phyloP scores from a whole-genome alignment of 1,140 invertebrate genomes.

The Periplaneta americana region DNA sequence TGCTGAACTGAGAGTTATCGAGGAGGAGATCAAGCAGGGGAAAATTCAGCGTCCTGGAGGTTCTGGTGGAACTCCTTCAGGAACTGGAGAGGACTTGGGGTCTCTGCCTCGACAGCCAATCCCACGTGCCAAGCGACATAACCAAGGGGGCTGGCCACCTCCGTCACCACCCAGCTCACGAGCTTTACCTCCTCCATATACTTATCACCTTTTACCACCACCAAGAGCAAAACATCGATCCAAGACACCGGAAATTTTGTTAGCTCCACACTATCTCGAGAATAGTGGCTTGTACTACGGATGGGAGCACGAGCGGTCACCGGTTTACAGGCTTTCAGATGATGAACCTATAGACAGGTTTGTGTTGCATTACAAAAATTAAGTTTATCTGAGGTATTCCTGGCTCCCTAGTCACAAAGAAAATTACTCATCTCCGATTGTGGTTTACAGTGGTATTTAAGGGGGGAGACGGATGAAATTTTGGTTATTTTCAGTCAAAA shows the following conservation, averaged over 20 bases:
- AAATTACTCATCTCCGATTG: too few species aligned
- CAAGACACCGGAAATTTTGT: constrained; percentile 68
- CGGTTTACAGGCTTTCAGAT: constrained; percentile 13
- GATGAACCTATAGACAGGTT: constrained; percentile 13
- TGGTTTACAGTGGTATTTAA: too few species aligned
- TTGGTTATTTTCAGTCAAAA: too few species aligned
- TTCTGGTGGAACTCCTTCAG: not conserved
- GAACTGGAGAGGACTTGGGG: constrained; percentile 28
- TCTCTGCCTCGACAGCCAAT: constrained; percentile 36
- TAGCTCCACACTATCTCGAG: constrained; percentile 64
- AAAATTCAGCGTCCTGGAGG: constrained; percentile 54
- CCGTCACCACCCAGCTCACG: constrained; percentile 37
- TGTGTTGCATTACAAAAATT: too few species aligned
- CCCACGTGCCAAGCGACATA: constrained; percentile 42
- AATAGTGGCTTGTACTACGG: constrained; percentile 10
- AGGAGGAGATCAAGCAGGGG: constrained; percentile 81
- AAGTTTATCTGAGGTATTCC: too few species aligned
- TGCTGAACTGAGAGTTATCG: constrained; percentile 68
- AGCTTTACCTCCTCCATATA: constrained; percentile 29
- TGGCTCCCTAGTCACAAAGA: too few species aligned
- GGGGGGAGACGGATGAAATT: too few species aligned
- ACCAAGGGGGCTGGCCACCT: constrained; percentile 42
- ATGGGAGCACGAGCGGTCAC: constrained; percentile 12
- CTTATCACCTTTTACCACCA: constrained; percentile 26
- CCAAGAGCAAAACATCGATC: constrained; percentile 44